Percentiles rank a stretch among this genome's conserved stretches.
phyloP scores from a whole-genome alignment of 1,140 invertebrate genomes.

The Forficula auricularia region DNA sequence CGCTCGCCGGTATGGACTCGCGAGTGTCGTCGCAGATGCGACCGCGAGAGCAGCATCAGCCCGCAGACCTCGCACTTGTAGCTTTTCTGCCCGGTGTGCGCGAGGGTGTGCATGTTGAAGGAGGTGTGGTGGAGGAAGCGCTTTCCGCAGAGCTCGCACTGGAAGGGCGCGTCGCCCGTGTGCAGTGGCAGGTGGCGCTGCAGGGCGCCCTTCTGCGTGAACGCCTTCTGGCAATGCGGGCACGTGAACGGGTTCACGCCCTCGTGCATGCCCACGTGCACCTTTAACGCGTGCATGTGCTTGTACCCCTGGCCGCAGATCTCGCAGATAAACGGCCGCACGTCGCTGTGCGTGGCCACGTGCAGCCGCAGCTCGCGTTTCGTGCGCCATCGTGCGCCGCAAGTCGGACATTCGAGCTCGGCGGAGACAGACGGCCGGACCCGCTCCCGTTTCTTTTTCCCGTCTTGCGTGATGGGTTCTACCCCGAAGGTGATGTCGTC shows the following conservation, averaged over 20 bases:
- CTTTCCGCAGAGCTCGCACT: constrained; percentile 48
- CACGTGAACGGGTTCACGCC: constrained; percentile 54
- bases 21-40: constrained; percentile 17
- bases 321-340: constrained; percentile 33
- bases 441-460: neutral
- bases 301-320: constrained; percentile 47
- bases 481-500: neutral
- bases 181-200: constrained; percentile 46
- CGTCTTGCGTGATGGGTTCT: neutral
- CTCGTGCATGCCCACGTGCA: constrained; percentile 46
- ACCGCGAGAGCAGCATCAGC: constrained; percentile 15
- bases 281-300: constrained; percentile 40
- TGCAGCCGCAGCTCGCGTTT: constrained; percentile 26
- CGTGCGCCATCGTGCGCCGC: constrained; percentile 25
- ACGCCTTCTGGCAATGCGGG: constrained; percentile 55
- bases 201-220: constrained; percentile 47
- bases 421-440: constrained; percentile 12
- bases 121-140: constrained; percentile 49
- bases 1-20: constrained; percentile 15
- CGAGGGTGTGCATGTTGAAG: constrained; percentile 16
- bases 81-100: constrained; percentile 18
- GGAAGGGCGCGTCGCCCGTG: constrained; percentile 43
- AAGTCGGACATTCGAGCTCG: constrained; percentile 22
- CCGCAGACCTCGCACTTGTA: constrained; percentile 18
- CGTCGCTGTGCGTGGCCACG: constrained; percentile 25